Evolutionary conservation across 1,140 invertebrate genomes (phyloP).

Genomic region (Capitella teleta): DNA sequence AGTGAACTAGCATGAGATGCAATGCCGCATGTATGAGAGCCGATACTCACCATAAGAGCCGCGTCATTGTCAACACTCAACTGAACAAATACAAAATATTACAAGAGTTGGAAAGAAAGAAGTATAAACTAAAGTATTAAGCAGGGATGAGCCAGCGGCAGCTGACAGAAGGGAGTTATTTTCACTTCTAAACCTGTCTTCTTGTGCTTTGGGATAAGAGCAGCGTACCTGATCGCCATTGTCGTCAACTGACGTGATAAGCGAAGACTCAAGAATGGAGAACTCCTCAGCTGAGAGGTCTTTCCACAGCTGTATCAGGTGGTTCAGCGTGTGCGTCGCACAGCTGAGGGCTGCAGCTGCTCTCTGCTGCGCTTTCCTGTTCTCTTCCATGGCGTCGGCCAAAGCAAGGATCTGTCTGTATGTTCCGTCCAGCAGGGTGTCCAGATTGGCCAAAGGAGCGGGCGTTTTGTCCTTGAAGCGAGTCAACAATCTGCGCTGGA

Average conservation of each 20-base stretch:
- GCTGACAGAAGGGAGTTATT: too few species aligned
- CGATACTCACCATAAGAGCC: too few species aligned
- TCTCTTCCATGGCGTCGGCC: constrained; percentile 35
- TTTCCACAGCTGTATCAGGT: constrained; percentile 35
- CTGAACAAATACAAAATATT: too few species aligned
- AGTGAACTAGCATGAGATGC: too few species aligned
- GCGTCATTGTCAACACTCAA: too few species aligned
- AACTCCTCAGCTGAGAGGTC: constrained; percentile 36
- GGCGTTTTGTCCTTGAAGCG: constrained; percentile 68
- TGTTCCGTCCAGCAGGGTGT: constrained; percentile 60
- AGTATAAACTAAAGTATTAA: too few species aligned
- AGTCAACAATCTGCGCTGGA: constrained; percentile 60
- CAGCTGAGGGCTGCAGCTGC: constrained; percentile 34
- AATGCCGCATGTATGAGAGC: too few species aligned
- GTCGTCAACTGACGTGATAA: constrained; percentile 33
- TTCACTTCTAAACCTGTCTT: too few species aligned
- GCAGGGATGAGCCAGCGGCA: too few species aligned
- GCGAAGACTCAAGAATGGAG: constrained; percentile 25
- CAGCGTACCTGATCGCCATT: constrained; percentile 33
- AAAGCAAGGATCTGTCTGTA: constrained; percentile 50
- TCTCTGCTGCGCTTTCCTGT: constrained; percentile 28
- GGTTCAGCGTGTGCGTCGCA: constrained; percentile 35
- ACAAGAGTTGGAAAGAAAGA: too few species aligned
- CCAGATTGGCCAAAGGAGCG: constrained; percentile 55
- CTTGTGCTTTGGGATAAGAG: not conserved